Percentiles rank a stretch among this genome's conserved stretches.
phyloP scores from a whole-genome alignment of 2,113 vertebrate species.

The Paradisaea rubra region DNA sequence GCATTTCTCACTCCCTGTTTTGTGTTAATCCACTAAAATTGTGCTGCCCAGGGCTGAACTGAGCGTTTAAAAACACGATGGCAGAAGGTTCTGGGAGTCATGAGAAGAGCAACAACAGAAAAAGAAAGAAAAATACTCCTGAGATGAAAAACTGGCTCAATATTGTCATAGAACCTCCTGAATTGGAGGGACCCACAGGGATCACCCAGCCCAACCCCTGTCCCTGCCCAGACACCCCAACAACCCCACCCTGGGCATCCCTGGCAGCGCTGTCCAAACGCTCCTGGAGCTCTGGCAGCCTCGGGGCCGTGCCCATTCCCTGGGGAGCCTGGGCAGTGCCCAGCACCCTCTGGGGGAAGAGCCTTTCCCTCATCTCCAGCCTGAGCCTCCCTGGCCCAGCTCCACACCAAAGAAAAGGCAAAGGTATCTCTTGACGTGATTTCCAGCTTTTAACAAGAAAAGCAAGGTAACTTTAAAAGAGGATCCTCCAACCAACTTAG shows the following conservation, averaged over 20 bases:
- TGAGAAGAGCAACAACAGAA: not conserved
- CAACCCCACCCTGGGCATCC: not conserved
- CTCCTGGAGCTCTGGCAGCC: not conserved
- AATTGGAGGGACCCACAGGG: not conserved
- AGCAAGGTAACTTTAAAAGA: not conserved
- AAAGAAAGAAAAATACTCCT: not conserved
- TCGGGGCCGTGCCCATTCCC: not conserved
- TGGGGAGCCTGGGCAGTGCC: not conserved
- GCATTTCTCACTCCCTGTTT: not conserved
- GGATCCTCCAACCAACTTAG: not conserved
- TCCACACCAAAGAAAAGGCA: not conserved
- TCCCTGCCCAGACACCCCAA: not conserved
- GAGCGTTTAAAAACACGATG: fast-evolving
- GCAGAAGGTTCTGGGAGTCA: not conserved
- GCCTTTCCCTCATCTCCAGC: fast-evolving
- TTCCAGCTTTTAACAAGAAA: not conserved
- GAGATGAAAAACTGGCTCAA: not conserved
- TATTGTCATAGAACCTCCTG: not conserved
- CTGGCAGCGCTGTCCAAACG: fast-evolving
- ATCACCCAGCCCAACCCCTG: not conserved
- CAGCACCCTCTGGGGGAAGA: not conserved
- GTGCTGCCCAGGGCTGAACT: not conserved
- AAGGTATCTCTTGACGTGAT: not conserved
- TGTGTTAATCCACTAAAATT: fast-evolving
- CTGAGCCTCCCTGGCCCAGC: fast-evolving